These are phyloP conservation scores for Mesembrinibis cayennensis DNA, from an alignment of 2,113 vertebrate genomes.

Conservation along the genomic window DNA sequence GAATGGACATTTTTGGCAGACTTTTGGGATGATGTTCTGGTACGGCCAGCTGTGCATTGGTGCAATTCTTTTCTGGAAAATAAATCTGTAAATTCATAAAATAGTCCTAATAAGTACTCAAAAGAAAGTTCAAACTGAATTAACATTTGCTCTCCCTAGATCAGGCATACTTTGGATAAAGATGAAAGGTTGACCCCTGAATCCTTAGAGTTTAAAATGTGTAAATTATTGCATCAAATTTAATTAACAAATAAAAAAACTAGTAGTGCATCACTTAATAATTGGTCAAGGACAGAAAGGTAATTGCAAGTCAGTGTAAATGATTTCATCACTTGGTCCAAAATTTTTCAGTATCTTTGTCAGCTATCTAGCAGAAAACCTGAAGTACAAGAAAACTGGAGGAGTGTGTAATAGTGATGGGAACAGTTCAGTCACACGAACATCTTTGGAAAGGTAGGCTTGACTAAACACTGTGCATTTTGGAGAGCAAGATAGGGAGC, in stretches of 20 bases:
- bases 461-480: background rate
- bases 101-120: background rate
- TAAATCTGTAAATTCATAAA: background rate
- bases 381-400: background rate
- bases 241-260: background rate
- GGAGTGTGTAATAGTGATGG: background rate
- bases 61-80: background rate
- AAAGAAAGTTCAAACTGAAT: background rate
- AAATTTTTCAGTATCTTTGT: background rate
- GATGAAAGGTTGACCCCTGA: background rate
- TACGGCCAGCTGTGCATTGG: background rate
- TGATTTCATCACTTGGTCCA: background rate
- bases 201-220: background rate
- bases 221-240: background rate
- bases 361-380: background rate
- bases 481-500: background rate
- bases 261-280: background rate
- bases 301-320: background rate
- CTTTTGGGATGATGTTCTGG: background rate
- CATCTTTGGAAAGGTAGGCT: background rate
- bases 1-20: background rate
- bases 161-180: background rate
- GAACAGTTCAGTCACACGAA: background rate
- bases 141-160: background rate
- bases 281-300: background rate